Base-by-base conservation (phyloP, 1,140 invertebrate genomes). In the Hycleus cichorii region DNA sequence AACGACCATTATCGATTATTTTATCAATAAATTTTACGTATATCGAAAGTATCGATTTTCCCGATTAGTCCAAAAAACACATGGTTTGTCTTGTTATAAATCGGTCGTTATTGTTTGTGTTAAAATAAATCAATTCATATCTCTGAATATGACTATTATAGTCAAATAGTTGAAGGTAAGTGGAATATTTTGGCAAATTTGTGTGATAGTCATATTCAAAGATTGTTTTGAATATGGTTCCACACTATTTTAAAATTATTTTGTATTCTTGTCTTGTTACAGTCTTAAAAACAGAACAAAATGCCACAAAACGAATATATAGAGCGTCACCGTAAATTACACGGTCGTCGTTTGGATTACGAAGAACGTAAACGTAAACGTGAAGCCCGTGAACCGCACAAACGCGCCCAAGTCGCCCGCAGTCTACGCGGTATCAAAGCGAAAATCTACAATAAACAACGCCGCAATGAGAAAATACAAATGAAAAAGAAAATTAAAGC, bases 261-360 rank as follows among this genome's bases (percentile, higher is more conserved):
- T 42, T 57, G 18, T 39, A 47, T 55, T 42, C 59, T 52, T 10
- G 59, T 54, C 42, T 56, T 49, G 9, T 63, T 60, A 4, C 49
- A 60, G 58, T 11, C 32, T 51, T 18, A 47, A 7, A 32, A 32
- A 32, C 4, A 32, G 4, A 32, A 32, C 26, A 44, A 70, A 68
- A 97, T 97, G 97, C 97, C 97, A 67, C 97, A 99, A 80, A 99
- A 99, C 85, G 97, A 99, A 76, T 95, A 99, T 77, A 99, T 99
- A 77, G 97, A 99, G 68, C 83, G 97, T 49, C 93, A 96, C 75
- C 85, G 90, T 67, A 99, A 99, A 74, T 83, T 97, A 2, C 88
- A 97, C 80, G 97, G 97, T 68, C 83, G 91, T 59, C 84, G 97
- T 49, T 80, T 99, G 49, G 96, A 99, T 81, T 94, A 99, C 85